Evolutionary conservation across 2,113 vertebrate genomes (phyloP), one percentile per base, ranked within the genome.

Genomic region (Urocynchramus pylzowi): DNA sequence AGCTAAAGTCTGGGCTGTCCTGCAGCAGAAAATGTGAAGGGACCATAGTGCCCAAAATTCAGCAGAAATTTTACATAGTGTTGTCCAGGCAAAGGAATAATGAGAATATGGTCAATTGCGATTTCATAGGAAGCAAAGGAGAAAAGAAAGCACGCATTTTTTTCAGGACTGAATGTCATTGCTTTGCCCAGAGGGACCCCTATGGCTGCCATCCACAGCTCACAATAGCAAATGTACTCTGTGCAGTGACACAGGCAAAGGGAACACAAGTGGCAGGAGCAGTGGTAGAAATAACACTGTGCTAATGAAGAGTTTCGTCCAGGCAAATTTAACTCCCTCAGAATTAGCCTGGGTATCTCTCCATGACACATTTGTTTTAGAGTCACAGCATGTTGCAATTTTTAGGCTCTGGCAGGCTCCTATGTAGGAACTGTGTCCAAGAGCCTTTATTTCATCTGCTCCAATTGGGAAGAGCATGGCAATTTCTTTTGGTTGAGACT

Each of bases 321-420:
- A 74, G 65, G 91, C 91, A 91, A 81, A 81, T 75, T 59, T 28
- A 68, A 75, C 76, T 84, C 86, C 56, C 54, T 50, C 27, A 10
- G 47, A 88, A 95, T 81, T 93, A 93, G 86, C 83, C 47, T 26
- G 89, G 64, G 56, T 95, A 71, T 88, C 86, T 93, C 86, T 82
- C 80, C 80, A 47, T 60, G 68, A 81, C 84, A 71, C 80, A n/a
- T 44, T 92, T 83, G 84, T 73, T 97, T 96, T 69, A 93, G 89
- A 96, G 59, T 94, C 93, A 80, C 87, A 94, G 92, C 93, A 80
- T 95, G 93, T 59, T 96, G 91, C 87, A 90, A 30, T 86, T 90
- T 88, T 79, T 94, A 90, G 90, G 80, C 27, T 74, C 90, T 94
- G 93, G 95, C 95, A 94, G 60, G 75, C 68, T 93, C 33, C 82